A percentile compares a stretch with the other conserved stretches of the same genome.
Evolutionary conservation across 2,113 vertebrate genomes (phyloP).

Genomic region (Rhinopomastus cyanomelas): DNA sequence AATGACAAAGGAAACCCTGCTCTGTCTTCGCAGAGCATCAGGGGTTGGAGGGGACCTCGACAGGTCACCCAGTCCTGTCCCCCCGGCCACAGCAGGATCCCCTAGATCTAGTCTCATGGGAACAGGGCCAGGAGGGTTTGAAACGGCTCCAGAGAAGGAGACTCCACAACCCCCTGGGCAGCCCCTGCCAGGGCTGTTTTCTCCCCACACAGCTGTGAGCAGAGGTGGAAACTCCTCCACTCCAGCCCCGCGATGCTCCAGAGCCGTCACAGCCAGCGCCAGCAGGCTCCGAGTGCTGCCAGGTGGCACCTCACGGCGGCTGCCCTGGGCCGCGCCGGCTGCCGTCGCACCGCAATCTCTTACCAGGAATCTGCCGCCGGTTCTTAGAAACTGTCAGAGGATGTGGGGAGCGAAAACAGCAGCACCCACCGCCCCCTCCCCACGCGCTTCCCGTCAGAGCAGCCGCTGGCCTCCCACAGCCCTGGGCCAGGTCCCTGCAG

Average conservation of each 20-base stretch:
- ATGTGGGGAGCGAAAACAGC: conserved; percentile 78
- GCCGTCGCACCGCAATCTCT: conserved; percentile 32
- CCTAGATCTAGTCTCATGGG: no score
- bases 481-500: not conserved
- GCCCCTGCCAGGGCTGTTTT: no score
- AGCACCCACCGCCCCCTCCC: conserved; percentile 49
- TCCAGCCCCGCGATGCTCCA: not conserved
- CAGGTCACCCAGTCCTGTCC: no score
- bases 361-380: conserved; percentile 69
- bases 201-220: not conserved
- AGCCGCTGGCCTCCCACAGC: not conserved
- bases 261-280: not conserved
- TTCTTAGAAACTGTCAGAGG: conserved; percentile 83
- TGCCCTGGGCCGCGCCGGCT: not conserved
- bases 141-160: no score
- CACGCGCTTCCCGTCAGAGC: not conserved
- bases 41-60: no score
- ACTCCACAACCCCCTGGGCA: no score
- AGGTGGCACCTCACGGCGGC: not conserved
- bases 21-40: no score
- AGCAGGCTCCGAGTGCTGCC: fast-evolving
- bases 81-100: no score
- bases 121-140: no score
- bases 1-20: no score
- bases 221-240: conserved; percentile 6